Evolutionary conservation across 2,888 invertebrate genomes (phyloP).

Genomic region (Leptothorax acervorum): DNA sequence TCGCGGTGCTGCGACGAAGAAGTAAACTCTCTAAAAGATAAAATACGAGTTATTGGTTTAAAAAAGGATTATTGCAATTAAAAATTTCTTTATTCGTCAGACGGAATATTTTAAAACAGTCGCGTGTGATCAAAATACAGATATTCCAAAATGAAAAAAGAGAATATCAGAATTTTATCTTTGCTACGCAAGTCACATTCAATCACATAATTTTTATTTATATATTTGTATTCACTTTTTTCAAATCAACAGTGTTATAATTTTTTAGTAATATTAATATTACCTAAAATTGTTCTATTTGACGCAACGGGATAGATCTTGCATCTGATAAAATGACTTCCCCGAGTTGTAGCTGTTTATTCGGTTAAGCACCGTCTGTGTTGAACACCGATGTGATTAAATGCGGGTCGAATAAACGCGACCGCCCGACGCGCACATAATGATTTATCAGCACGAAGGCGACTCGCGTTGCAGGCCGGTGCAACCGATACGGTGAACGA

Average conservation of each 20-base stretch:
- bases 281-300: background rate
- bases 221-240: background rate
- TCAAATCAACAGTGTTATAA: background rate
- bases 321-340: background rate
- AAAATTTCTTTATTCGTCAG: background rate
- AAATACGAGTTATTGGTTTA: background rate
- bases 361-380: slow-evolving; percentile 41
- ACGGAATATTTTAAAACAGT: background rate
- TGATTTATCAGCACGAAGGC: slow-evolving; percentile 60
- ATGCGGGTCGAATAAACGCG: slow-evolving; percentile 48
- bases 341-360: slow-evolving; percentile 13
- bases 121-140: background rate
- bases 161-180: background rate
- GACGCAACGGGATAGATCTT: background rate
- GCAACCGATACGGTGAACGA: slow-evolving; percentile 68
- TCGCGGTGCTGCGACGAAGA: background rate
- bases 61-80: background rate
- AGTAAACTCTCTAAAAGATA: background rate
- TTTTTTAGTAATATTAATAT: background rate
- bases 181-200: background rate
- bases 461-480: slow-evolving; percentile 61
- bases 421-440: slow-evolving; percentile 51
- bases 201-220: background rate
- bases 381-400: slow-evolving; percentile 28
- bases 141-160: background rate